Base-by-base conservation (phyloP, 2,113 vertebrate genomes). In the Urocynchramus pylzowi region DNA sequence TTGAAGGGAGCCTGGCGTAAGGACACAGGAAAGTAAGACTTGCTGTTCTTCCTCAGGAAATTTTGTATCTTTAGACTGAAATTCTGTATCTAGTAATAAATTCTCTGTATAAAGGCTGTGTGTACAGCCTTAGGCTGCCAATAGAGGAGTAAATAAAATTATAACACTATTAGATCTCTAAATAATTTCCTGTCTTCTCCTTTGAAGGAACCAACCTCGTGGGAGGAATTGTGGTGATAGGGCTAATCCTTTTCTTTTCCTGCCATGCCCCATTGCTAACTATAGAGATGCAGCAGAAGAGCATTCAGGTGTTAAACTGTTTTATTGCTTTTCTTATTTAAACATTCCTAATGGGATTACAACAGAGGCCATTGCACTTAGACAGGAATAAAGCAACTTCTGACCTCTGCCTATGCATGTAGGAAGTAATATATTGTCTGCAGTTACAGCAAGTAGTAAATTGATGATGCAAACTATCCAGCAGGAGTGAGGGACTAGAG, bases 301-400 rank as follows among this genome's bases (percentile, higher is more conserved):
- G 8, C 39, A 83, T 88, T 87, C 75, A 64, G 27, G 75, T 93
- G 47, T 77, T 87, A 78, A 86, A 84, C n/a, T 67, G 27, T 54
- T 91, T 78, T 84, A 56, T 76, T 95, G 71, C 71, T 90, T 85
- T 73, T 81, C 47, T 88, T 70, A 83, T 83, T 83, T 93, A 77
- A 95, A 73, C 35, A 22, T 77, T 92, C 69, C 59, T 90, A 52
- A 78, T 42, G 47, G 44, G 22, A 26, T 93, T 86, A 37, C 52
- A 84, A 30, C 23, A 45, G 54, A 91, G 70, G 19, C 49, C 21
- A 11, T 75, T 76, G 28, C 52, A 69, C 18, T 75, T 65, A 17
- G 37, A 26, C 14, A 41, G 63, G 37, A 92, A 71, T 64, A 69
- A 90, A 85, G 33, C 28, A 54, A 61, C 54, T 85, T 56, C 28